phyloP scores from a whole-genome alignment of 1,140 invertebrate species.

The Trachymyrmex cornetzi region DNA sequence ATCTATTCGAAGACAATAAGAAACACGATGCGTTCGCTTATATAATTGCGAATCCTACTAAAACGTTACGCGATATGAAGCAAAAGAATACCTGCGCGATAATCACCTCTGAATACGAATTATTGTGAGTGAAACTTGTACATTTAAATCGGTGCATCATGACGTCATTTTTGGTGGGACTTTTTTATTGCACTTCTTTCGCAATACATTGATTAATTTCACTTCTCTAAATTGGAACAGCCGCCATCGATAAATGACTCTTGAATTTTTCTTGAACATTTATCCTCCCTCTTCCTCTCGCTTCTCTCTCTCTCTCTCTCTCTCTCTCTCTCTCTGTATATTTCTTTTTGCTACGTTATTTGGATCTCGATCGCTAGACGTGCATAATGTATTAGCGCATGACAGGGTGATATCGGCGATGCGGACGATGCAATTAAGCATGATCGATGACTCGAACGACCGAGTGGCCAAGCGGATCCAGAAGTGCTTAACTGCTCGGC shows the following conservation, averaged over 20 bases:
- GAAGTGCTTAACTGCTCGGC: slow-evolving; percentile 57
- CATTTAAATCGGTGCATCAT: slow-evolving; percentile 5
- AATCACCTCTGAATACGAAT: slow-evolving; percentile 9
- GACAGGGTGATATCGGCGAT: slow-evolving; percentile 55
- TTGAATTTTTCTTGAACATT: slow-evolving; percentile 26
- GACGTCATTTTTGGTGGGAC: slow-evolving; percentile 10
- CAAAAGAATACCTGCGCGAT: background rate
- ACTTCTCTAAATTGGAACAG: slow-evolving; percentile 48
- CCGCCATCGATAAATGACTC: slow-evolving; percentile 19
- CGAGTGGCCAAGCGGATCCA: slow-evolving; percentile 50
- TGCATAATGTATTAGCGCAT: slow-evolving; percentile 51
- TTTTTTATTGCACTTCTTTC: slow-evolving; percentile 48
- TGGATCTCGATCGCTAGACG: slow-evolving; percentile 31
- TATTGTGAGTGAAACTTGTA: slow-evolving; percentile 15
- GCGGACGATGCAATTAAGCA: slow-evolving; percentile 58
- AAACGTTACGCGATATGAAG: background rate
- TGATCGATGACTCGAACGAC: slow-evolving; percentile 57
- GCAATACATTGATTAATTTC: slow-evolving; percentile 49
- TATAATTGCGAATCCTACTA: background rate
- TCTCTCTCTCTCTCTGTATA: background rate
- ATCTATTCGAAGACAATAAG: too few species aligned
- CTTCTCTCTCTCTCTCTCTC: background rate
- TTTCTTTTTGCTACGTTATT: slow-evolving; percentile 3
- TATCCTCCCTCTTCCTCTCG: background rate
- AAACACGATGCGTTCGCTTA: background rate